phyloP scores from a whole-genome alignment of 2,888 invertebrate genomes.

The Argyresthia goedartella region DNA sequence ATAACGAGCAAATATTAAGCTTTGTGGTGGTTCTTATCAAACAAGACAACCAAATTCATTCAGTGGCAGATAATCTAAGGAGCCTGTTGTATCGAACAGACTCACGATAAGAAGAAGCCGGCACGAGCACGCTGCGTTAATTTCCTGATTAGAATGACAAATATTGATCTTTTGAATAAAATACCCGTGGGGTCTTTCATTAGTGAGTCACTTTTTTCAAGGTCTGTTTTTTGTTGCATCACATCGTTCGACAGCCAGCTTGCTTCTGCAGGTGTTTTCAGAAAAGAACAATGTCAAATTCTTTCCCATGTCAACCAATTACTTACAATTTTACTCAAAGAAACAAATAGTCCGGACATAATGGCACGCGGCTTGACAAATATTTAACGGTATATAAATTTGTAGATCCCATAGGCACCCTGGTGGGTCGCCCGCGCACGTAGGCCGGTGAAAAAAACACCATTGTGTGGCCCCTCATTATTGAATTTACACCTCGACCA shows the following conservation, averaged over 20 bases:
- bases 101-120: slow-evolving; percentile 29
- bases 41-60: neutral
- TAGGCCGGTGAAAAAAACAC: slow-evolving; percentile 22
- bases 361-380: slow-evolving; percentile 34
- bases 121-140: slow-evolving; percentile 25
- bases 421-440: slow-evolving; percentile 25
- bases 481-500: slow-evolving; percentile 48
- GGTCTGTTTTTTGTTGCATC: neutral
- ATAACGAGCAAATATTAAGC: neutral
- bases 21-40: neutral
- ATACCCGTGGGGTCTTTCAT: neutral
- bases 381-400: slow-evolving; percentile 49
- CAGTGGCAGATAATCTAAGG: slow-evolving; percentile 3
- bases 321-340: slow-evolving; percentile 41
- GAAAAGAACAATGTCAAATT: slow-evolving; percentile 9
- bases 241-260: neutral
- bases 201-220: neutral
- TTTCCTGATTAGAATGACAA: slow-evolving; percentile 38
- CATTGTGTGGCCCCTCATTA: slow-evolving; percentile 41
- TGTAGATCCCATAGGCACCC: slow-evolving; percentile 22
- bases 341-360: slow-evolving; percentile 44
- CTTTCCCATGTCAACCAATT: slow-evolving; percentile 45
- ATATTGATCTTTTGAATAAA: slow-evolving; percentile 24
- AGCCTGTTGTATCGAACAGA: slow-evolving; percentile 15
- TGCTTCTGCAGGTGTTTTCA: neutral